phyloP scores from a whole-genome alignment of 2,113 vertebrate species.

The Holacanthus passer region DNA sequence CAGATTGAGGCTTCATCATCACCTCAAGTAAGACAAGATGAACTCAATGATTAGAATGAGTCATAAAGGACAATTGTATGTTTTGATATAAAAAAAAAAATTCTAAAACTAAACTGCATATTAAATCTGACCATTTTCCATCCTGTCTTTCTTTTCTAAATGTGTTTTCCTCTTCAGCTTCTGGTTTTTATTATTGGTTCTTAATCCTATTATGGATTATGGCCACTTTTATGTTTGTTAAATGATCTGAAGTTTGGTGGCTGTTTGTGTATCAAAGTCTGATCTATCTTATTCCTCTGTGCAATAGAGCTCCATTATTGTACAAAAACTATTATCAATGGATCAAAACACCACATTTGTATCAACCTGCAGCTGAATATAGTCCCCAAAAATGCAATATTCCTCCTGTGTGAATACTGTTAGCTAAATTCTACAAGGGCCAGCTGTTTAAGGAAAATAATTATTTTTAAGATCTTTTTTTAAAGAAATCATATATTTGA shows the following conservation, averaged over 20 bases:
- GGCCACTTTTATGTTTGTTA: not conserved
- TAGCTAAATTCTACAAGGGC: too few species aligned
- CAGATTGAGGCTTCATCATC: not conserved
- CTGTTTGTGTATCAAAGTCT: not conserved
- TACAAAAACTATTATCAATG: not conserved
- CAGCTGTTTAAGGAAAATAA: too few species aligned
- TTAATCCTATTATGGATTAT: not conserved
- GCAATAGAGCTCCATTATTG: not conserved
- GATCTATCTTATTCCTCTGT: not conserved
- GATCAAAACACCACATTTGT: too few species aligned
- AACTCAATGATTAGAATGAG: not conserved
- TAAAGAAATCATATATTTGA: too few species aligned
- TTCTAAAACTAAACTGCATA: not conserved
- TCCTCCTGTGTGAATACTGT: too few species aligned
- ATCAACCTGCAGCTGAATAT: too few species aligned
- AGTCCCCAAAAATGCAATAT: too few species aligned
- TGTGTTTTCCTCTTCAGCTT: not conserved
- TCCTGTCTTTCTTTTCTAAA: not conserved
- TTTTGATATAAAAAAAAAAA: not conserved
- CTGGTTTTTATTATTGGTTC: not conserved
- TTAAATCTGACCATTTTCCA: not conserved
- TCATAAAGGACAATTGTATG: not conserved
- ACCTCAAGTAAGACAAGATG: not conserved
- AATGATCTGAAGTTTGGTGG: too few species aligned
- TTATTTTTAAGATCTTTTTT: too few species aligned